These are phyloP conservation scores for Chitala chitala DNA, from an alignment of 2,113 vertebrate genomes.

Conservation along the genomic window DNA sequence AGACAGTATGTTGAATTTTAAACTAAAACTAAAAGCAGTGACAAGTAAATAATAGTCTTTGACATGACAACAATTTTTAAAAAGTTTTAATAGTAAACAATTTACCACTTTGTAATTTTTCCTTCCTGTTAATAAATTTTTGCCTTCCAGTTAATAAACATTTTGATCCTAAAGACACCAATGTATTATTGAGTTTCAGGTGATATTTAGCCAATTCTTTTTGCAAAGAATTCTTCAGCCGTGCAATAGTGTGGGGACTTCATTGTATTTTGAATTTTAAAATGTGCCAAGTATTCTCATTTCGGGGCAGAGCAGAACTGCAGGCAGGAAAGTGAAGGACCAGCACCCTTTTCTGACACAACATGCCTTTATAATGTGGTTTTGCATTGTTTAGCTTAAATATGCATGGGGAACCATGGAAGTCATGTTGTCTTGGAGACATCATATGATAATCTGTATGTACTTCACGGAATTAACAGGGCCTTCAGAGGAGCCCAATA, in stretches of 20 bases:
- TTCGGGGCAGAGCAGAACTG: not conserved
- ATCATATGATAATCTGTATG: not conserved
- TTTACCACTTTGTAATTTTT: not conserved
- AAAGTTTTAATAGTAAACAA: not conserved
- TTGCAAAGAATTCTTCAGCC: too few relatives aligned
- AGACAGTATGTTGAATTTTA: not conserved
- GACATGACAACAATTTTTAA: not conserved
- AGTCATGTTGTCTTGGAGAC: not conserved
- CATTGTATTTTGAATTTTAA: too few relatives aligned
- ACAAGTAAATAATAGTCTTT: not conserved
- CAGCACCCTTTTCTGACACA: not conserved
- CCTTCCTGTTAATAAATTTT: too few relatives aligned
- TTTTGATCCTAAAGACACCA: not conserved
- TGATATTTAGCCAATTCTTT: not conserved
- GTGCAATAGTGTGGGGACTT: too few relatives aligned
- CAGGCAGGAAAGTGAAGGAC: not conserved
- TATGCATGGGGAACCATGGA: conserved; percentile 1
- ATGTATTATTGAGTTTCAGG: not conserved
- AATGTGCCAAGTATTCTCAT: not conserved
- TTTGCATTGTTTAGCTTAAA: not conserved
- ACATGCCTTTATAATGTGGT: too few relatives aligned
- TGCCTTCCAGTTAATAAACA: not conserved
- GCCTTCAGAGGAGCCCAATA: not conserved
- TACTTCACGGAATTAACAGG: not conserved
- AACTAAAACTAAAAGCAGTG: not conserved